phyloP scores from a whole-genome alignment of 1,140 invertebrate species.

The Apocrypta bakeri region DNA sequence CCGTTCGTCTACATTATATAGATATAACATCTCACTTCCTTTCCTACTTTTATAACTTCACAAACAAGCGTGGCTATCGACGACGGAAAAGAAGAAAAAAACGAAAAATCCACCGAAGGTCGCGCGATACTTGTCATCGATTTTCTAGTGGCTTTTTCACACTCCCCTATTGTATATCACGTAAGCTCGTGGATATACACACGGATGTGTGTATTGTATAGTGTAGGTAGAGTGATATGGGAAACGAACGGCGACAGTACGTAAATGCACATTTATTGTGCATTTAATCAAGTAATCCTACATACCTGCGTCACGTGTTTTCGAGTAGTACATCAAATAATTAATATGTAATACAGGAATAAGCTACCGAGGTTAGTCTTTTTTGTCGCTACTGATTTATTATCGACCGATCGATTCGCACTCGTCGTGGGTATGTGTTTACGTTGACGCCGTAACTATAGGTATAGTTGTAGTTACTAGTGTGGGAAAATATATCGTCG shows the following conservation, averaged over 20 bases:
- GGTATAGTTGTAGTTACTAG: too few species aligned
- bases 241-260: not conserved
- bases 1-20: too few species aligned
- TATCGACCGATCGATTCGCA: not conserved
- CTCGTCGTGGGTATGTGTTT: not conserved
- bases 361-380: not conserved
- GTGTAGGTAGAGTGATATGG: too few species aligned
- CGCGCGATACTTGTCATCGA: constrained; percentile 18
- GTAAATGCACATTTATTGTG: not conserved
- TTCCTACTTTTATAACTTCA: not conserved
- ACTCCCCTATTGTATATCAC: not conserved
- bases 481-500: not conserved
- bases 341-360: not conserved
- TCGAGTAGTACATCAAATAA: not conserved
- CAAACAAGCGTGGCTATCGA: not conserved
- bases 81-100: not conserved
- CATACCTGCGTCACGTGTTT: not conserved
- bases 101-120: constrained; percentile 1
- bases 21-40: not conserved
- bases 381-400: not conserved
- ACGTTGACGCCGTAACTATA: too few species aligned
- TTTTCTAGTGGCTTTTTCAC: constrained; percentile 18
- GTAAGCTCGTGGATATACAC: not conserved
- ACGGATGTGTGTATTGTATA: too few species aligned
- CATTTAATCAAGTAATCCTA: not conserved